These are phyloP conservation scores for Hippasteria phrygiana DNA, from an alignment of 53 echinoderm and acorn worm genomes.

Conservation along the genomic window DNA sequence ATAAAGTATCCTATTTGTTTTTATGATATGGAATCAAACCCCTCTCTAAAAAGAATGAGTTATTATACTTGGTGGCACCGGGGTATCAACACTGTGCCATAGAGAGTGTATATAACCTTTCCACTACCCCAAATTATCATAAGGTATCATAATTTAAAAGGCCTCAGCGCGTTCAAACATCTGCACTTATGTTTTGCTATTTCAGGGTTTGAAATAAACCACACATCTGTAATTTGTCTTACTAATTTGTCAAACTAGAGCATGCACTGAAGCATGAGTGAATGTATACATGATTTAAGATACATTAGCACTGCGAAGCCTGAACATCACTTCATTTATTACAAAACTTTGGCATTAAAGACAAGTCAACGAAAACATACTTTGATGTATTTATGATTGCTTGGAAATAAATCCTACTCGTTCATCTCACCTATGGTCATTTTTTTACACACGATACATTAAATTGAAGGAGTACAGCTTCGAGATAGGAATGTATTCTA, in stretches of 20 bases:
- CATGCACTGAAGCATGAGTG: neutral
- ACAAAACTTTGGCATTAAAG: neutral
- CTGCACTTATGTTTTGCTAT: neutral
- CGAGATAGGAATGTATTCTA: neutral
- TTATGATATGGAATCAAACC: neutral
- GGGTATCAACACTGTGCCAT: slow-evolving; percentile 25
- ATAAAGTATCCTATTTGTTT: neutral
- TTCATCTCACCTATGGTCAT: neutral
- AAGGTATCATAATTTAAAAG: slow-evolving; percentile 22
- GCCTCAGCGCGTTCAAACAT: neutral
- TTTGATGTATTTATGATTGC: neutral
- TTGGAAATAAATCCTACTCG: neutral
- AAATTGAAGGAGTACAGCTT: neutral
- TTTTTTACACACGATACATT: neutral
- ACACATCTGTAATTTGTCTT: neutral
- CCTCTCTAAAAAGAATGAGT: slow-evolving; percentile 32
- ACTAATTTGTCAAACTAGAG: neutral
- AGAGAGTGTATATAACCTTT: slow-evolving; percentile 50
- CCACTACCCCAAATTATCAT: slow-evolving; percentile 13
- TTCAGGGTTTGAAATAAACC: neutral
- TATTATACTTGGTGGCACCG: slow-evolving; percentile 17
- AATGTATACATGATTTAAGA: neutral
- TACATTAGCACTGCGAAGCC: neutral
- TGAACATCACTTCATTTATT: neutral
- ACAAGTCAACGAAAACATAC: neutral